phyloP scores from a whole-genome alignment of 2,797 vertebrate genomes.

The Liasis olivaceus region DNA sequence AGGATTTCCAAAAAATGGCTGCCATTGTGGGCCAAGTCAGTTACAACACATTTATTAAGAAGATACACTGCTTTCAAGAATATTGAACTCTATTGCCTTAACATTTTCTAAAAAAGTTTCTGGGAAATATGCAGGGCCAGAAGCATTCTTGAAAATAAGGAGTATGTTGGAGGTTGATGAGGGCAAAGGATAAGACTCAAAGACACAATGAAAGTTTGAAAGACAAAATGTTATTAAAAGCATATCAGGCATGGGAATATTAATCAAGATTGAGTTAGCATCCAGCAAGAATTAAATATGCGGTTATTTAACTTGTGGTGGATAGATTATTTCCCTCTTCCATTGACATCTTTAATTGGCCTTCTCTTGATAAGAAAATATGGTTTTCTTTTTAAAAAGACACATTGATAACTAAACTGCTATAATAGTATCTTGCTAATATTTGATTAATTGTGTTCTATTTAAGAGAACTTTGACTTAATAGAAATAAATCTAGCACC shows the following conservation, averaged over 20 bases:
- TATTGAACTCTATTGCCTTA: neutral
- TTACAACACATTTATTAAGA: neutral
- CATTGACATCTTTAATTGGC: slow-evolving; percentile 44
- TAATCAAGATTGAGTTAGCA: slow-evolving; percentile 62
- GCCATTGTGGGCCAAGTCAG: neutral
- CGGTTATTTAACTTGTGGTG: slow-evolving; percentile 43
- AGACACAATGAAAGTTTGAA: slow-evolving; percentile 27
- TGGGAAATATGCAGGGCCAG: neutral
- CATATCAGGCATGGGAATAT: slow-evolving; percentile 58
- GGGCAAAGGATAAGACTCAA: slow-evolving; percentile 34
- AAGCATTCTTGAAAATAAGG: slow-evolving; percentile 3
- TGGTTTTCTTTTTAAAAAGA: slow-evolving; percentile 42
- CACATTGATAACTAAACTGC: slow-evolving; percentile 22
- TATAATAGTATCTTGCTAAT: slow-evolving; percentile 43
- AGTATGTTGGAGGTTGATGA: neutral
- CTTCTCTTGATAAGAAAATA: slow-evolving; percentile 49
- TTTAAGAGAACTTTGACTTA: slow-evolving; percentile 46
- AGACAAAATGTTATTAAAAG: slow-evolving; percentile 47
- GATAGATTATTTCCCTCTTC: slow-evolving; percentile 57
- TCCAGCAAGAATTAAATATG: slow-evolving; percentile 45
- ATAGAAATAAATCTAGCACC: slow-evolving; percentile 23
- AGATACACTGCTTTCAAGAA: neutral
- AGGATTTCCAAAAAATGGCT: neutral
- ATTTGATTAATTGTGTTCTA: slow-evolving; percentile 52
- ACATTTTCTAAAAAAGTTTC: neutral